Conservation (phyloP, 1,140 invertebrate genomes). For the Platorchestia sp. region DNA sequence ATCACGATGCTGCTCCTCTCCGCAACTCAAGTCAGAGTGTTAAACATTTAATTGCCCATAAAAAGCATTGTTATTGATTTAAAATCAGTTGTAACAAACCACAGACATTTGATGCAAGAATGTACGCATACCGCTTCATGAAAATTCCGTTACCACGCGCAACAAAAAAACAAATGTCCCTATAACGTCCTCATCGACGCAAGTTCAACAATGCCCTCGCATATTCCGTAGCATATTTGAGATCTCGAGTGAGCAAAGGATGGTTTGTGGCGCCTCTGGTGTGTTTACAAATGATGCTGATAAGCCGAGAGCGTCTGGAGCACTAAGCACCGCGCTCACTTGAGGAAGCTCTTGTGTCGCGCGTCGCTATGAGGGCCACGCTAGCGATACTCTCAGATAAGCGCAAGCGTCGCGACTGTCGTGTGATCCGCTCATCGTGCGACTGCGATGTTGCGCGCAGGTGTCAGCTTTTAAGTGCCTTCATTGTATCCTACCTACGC, state of each 20-base stretch:
- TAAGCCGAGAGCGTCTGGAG: constrained; percentile 12
- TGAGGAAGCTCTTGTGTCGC: not conserved
- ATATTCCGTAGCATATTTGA: not conserved
- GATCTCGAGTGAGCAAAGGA: not conserved
- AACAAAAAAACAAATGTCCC: not conserved
- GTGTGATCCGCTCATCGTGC: not conserved
- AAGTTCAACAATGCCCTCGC: not conserved
- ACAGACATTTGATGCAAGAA: too few relatives aligned
- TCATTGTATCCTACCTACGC: too few relatives aligned
- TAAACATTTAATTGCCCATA: too few relatives aligned
- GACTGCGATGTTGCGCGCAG: not conserved
- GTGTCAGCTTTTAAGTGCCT: too few relatives aligned
- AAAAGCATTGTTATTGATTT: too few relatives aligned
- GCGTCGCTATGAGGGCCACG: not conserved
- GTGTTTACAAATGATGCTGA: constrained; percentile 42
- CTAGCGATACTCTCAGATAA: not conserved
- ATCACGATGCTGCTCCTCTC: too few relatives aligned
- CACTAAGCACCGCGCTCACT: not conserved
- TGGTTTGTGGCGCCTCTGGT: constrained; percentile 2
- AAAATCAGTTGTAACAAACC: too few relatives aligned
- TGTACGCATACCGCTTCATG: too few relatives aligned
- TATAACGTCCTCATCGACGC: not conserved
- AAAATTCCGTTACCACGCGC: too few relatives aligned
- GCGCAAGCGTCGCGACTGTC: not conserved
- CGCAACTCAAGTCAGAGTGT: too few relatives aligned